Conservation (phyloP, 2,888 invertebrate genomes). For the Tenthredo mesomela region DNA sequence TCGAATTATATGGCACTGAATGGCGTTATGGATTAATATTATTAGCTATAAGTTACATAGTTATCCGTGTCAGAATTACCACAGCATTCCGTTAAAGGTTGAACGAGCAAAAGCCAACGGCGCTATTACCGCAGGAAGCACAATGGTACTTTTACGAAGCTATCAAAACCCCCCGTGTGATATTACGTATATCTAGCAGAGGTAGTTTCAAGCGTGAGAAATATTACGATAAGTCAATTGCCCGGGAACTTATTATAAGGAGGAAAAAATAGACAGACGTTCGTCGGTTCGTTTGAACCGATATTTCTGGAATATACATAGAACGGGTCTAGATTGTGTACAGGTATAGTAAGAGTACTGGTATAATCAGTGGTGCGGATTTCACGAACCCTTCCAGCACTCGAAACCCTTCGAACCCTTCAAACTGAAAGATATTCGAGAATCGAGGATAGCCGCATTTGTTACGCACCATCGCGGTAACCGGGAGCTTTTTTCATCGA, state of each 20-base stretch:
- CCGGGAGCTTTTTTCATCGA: constrained; percentile 2
- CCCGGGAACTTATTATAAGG: not conserved
- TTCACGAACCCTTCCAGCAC: constrained; percentile 12
- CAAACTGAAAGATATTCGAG: constrained; percentile 16
- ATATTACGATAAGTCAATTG: constrained; percentile 26
- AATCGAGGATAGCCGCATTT: constrained; percentile 26
- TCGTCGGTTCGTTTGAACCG: not conserved
- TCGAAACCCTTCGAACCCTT: constrained; percentile 18
- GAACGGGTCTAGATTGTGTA: not conserved
- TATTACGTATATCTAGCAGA: not conserved
- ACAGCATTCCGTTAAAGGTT: constrained; percentile 31
- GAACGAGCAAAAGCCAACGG: constrained; percentile 9
- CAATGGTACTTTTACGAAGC: constrained; percentile 11
- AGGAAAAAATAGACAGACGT: not conserved
- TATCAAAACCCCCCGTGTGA: not conserved
- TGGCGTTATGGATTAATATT: constrained; percentile 2
- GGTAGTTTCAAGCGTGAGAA: constrained; percentile 3
- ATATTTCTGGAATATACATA: not conserved
- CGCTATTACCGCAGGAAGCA: constrained; percentile 5
- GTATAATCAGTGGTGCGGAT: constrained; percentile 1
- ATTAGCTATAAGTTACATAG: constrained; percentile 5
- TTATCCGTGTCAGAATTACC: not conserved
- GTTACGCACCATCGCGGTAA: constrained; percentile 7
- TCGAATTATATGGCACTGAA: not conserved
- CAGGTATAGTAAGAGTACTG: not conserved